Conservation (phyloP, 1,140 invertebrate genomes). For the Vanessa atalanta region DNA sequence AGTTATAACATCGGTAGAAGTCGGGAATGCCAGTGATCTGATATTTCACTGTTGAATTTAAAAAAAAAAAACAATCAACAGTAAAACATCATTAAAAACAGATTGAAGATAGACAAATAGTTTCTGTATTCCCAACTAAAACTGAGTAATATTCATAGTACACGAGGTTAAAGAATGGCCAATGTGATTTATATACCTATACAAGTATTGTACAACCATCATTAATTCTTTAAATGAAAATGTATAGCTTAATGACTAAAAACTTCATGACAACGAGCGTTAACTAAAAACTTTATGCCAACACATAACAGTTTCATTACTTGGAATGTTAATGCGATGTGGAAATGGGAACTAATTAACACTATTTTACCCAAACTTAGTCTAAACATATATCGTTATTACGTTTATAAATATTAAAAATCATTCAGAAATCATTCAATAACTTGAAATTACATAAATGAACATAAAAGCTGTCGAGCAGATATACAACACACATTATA, state of each 20-base stretch:
- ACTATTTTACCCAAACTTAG: no score
- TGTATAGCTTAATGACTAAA: neutral
- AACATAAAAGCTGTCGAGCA: no score
- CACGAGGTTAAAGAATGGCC: neutral
- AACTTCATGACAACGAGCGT: neutral
- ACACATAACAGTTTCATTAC: neutral
- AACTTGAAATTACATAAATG: no score
- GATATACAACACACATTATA: no score
- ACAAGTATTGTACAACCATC: constrained; percentile 2
- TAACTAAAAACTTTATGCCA: constrained; percentile 7
- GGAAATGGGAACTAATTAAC: no score
- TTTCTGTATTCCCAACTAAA: neutral
- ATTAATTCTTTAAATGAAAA: neutral
- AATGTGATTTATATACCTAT: neutral
- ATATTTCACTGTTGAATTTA: neutral
- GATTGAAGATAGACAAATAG: no score
- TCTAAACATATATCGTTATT: no score
- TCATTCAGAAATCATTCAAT: no score
- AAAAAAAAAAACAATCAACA: no score
- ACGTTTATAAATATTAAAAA: no score
- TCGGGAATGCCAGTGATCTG: neutral
- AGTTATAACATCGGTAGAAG: neutral
- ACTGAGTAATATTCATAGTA: neutral
- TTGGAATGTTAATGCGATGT: constrained; percentile 7
- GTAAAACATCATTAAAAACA: no score